phyloP scores from a whole-genome alignment of 2,888 invertebrate genomes.

The Drosophila nr. medialis region DNA sequence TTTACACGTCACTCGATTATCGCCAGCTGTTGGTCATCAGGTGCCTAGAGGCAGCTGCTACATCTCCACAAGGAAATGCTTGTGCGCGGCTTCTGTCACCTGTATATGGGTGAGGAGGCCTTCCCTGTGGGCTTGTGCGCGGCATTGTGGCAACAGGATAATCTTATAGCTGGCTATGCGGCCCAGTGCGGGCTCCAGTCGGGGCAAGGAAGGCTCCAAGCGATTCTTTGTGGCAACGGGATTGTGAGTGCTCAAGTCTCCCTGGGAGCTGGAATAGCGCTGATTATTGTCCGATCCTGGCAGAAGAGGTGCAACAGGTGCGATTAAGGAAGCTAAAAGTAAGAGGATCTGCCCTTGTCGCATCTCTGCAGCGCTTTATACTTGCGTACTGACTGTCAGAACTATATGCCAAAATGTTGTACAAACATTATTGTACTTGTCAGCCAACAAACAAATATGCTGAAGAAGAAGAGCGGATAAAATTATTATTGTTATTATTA shows the following conservation, averaged over 20 bases:
- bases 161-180: constrained; percentile 96
- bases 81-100: constrained; percentile 98
- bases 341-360: constrained; percentile 90
- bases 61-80: constrained; percentile 98
- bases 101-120: constrained; percentile 95
- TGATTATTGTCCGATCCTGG: constrained; percentile 99
- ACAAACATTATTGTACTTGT: neutral
- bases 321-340: constrained; percentile 89
- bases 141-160: constrained; percentile 92
- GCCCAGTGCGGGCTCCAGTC: constrained; percentile 92
- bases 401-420: neutral
- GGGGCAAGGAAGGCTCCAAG: constrained; percentile 98
- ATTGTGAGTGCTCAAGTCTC: constrained; percentile 99
- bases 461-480: neutral
- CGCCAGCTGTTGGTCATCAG: constrained; percentile 92
- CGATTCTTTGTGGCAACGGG: constrained; percentile 95
- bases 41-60: constrained; percentile 94
- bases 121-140: constrained; percentile 90
- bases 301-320: constrained; percentile 98
- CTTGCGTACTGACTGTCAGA: constrained; percentile 9
- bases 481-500: constrained; percentile 6
- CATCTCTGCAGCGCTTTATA: constrained; percentile 89
- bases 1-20: constrained; percentile 90
- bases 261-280: constrained; percentile 95
- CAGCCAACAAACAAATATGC: constrained; percentile 3